Base-by-base conservation (phyloP, 2,888 invertebrate species). In the Euproctis similis region DNA sequence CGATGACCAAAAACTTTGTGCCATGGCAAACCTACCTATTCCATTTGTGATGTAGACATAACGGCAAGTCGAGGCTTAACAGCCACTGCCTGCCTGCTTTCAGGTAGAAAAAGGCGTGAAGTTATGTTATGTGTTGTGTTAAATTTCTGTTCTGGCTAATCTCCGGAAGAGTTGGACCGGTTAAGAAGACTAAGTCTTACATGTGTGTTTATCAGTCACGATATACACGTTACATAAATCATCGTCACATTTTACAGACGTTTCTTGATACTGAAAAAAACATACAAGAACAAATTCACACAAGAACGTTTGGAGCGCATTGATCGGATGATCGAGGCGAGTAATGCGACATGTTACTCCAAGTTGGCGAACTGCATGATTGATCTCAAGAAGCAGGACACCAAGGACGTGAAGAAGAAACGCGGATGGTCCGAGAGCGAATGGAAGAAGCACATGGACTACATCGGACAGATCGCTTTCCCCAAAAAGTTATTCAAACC, bases 381-480 rank as follows among this genome's bases (percentile, higher is more conserved):
- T 2, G 76, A 76, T 28, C 51, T 78, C 1, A 81, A 73, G 53
- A 73, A 67, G 33, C 43, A 47, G 8, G 73, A 75, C 5, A 40
- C 46, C 0, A 74, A 71, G 33, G 75, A 76, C 0, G 32, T 59
- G 1, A 78, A 65, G 43, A 78, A 71, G 52, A 78, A 67, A 39
- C 53, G 50, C 3, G 70, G 63, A 0, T 82, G 82, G 81, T 51
- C 67, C 0, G 70, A 76, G 32, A 64, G 63, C 10, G 81, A 81
- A 2, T 82, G 82, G 81, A 80, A 78, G 49, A 78, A 77, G 31
- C 84, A 81, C 31, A 78, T 77, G 77, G 81, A 82, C 6, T 74
- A 82, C 18, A 76, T 84, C 16, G 39, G 51, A 3, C 69, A 69
- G 30, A 73, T 85, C 2, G 61, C 82, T 2, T 58, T 31, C 3